Conservation (phyloP, 1,140 invertebrate species). For the Alviniconcha marisindica region DNA sequence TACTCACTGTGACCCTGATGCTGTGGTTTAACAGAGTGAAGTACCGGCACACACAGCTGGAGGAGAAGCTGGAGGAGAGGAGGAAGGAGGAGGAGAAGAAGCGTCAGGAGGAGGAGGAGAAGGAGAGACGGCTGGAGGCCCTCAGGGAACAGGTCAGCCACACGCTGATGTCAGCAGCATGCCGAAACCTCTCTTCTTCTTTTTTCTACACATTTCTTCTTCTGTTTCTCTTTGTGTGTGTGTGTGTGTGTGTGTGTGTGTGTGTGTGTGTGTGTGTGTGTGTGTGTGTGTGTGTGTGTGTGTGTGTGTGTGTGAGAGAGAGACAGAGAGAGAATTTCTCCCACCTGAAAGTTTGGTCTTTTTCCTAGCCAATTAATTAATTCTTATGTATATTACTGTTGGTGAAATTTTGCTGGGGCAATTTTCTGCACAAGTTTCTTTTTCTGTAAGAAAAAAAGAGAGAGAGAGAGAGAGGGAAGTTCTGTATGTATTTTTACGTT, state of each 20-base stretch:
- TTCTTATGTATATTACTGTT: too few relatives aligned
- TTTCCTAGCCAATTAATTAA: too few relatives aligned
- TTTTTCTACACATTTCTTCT: too few relatives aligned
- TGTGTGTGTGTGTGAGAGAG: neutral
- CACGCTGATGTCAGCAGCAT: too few relatives aligned
- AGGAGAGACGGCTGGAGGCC: conserved; percentile 68
- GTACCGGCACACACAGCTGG: conserved; percentile 65
- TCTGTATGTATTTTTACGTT: neutral
- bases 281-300: too few relatives aligned
- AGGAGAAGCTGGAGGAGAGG: conserved; percentile 62
- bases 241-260: too few relatives aligned
- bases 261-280: too few relatives aligned
- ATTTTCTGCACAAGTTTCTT: neutral
- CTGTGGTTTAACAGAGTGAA: conserved; percentile 55
- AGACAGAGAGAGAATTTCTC: neutral
- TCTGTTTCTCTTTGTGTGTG: too few relatives aligned
- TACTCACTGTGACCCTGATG: too few relatives aligned
- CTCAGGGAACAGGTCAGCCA: conserved; percentile 64
- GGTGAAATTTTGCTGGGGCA: too few relatives aligned
- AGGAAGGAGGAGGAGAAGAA: conserved; percentile 59
- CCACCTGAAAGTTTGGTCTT: too few relatives aligned
- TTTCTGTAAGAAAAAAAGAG: neutral
- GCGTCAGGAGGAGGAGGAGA: conserved; percentile 61
- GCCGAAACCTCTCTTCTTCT: too few relatives aligned
- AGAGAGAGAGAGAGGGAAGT: neutral